Base-by-base conservation (phyloP, 2,113 vertebrate genomes). In the Hassar affinis region DNA sequence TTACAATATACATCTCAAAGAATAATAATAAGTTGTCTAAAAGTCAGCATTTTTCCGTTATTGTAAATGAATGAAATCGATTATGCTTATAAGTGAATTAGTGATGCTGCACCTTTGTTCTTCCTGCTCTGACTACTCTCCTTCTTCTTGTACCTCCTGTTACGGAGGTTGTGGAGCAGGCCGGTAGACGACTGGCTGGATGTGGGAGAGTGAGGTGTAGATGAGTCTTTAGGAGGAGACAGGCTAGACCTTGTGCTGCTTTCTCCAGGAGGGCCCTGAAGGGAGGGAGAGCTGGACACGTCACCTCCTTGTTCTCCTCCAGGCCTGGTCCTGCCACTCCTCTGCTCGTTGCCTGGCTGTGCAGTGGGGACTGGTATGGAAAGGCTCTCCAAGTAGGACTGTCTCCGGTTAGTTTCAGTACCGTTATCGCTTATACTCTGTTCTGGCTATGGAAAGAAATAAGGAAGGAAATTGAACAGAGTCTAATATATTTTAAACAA, bases 211-310 rank as follows among this genome's bases (percentile, higher is more conserved):
- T 83, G 91, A 84, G 90, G 87, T 89, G 85, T 64, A 81, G 88
- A 87, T 61, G 89, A 90, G 87, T 94, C 92, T 86, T 90, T 90
- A 79, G 92, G 88, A 82, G 90, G 87, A 61, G 92, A 92, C 54
- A 33, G 68, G 84, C 89, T 25, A 52, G 84, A 81, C 71, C 78
- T 85, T 62, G 54, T 89, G 81, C 84, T 91, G 81, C 88, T 88
- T 84, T 91, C 92, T 84, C 92, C 89, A 7, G 92, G 90, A 78
- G 93, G 87, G 33, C 84, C 47, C 15, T 91, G 80, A 18, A 91
- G 86, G 33, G 95, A 95, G 80, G 93, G 91, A 78, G 92, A 89
- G 69, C 92, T 93, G 87, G 94, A 94, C 87, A 88, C 83, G 76
- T 94, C 93, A 4, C 91, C 89, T 83, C 91, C 91, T 79, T 91